A percentile compares a stretch with the other conserved stretches of the same genome.
Conservation (phyloP, 2,797 vertebrate genomes). For the Gymnocypris eckloni region DNA sequence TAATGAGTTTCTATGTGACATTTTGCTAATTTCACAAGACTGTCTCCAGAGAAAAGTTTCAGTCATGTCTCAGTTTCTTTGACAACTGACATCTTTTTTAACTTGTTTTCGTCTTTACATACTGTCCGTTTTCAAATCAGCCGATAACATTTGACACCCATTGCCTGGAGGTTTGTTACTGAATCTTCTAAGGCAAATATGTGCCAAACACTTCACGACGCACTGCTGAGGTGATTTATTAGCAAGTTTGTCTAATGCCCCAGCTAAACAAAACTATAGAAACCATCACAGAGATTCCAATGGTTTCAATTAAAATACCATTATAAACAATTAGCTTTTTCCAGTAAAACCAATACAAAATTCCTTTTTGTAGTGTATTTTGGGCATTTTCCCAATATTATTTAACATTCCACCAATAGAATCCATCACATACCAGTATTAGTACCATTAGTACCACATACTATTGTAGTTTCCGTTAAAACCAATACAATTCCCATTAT, state of each 20-base stretch:
- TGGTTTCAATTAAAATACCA: too few species aligned
- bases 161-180: slow-evolving; percentile 3
- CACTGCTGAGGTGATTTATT: slow-evolving; percentile 15
- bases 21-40: slow-evolving; percentile 54
- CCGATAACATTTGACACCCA: slow-evolving; percentile 25
- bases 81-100: slow-evolving; percentile 39
- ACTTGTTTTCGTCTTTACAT: slow-evolving; percentile 47
- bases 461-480: too few species aligned
- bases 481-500: too few species aligned
- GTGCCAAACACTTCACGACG: not conserved
- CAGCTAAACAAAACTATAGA: too few species aligned
- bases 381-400: too few species aligned
- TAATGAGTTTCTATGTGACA: slow-evolving; percentile 53
- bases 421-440: too few species aligned
- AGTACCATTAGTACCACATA: too few species aligned
- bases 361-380: too few species aligned
- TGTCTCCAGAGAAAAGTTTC: slow-evolving; percentile 41
- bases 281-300: too few species aligned
- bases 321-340: too few species aligned
- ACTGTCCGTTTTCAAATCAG: slow-evolving; percentile 54
- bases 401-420: too few species aligned
- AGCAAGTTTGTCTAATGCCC: not conserved
- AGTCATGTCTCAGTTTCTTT: slow-evolving; percentile 38
- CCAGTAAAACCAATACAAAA: too few species aligned
- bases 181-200: slow-evolving; percentile 11